These are phyloP conservation scores for Criorhina ranunculi DNA, from an alignment of 2,888 invertebrate genomes.

Conservation along the genomic window DNA sequence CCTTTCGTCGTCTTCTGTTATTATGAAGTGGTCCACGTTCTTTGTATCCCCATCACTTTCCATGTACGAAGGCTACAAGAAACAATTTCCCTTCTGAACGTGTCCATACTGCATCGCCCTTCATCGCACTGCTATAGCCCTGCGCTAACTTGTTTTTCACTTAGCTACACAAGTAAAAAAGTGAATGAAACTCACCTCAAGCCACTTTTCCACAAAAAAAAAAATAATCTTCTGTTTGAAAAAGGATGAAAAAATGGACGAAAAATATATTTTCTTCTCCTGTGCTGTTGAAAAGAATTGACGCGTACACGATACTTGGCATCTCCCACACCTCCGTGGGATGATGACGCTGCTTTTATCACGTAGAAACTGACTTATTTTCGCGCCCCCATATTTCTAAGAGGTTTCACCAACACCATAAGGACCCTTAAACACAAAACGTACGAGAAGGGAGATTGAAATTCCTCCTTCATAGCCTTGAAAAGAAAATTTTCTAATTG, in stretches of 20 bases:
- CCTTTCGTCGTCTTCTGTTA: slow-evolving; percentile 31
- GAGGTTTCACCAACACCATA: slow-evolving; percentile 62
- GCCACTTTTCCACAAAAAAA: slow-evolving; percentile 54
- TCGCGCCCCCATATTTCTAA: slow-evolving; percentile 69
- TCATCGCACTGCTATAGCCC: slow-evolving; percentile 20
- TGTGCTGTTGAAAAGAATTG: slow-evolving; percentile 60
- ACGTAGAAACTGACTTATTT: slow-evolving; percentile 69
- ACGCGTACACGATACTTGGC: slow-evolving; percentile 42
- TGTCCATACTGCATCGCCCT: slow-evolving; percentile 36
- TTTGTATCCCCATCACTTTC: slow-evolving; percentile 51
- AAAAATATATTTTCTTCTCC: slow-evolving; percentile 1
- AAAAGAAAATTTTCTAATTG: slow-evolving; percentile 68
- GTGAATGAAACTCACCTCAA: slow-evolving; percentile 58
- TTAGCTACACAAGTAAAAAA: slow-evolving; percentile 55
- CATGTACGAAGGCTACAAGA: slow-evolving; percentile 42
- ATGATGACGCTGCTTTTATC: slow-evolving; percentile 73
- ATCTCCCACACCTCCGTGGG: slow-evolving; percentile 25
- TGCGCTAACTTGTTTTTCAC: slow-evolving; percentile 66
- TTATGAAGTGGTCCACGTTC: slow-evolving; percentile 55
- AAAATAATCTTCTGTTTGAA: no score
- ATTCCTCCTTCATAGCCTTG: slow-evolving; percentile 64
- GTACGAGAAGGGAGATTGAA: neutral
- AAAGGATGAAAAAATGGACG: slow-evolving; percentile 13
- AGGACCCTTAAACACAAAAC: slow-evolving; percentile 53
- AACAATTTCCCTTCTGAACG: slow-evolving; percentile 54